Evolutionary conservation across 2,797 vertebrate species (phyloP).

Genomic region (Percopsis omiscomaycus): DNA sequence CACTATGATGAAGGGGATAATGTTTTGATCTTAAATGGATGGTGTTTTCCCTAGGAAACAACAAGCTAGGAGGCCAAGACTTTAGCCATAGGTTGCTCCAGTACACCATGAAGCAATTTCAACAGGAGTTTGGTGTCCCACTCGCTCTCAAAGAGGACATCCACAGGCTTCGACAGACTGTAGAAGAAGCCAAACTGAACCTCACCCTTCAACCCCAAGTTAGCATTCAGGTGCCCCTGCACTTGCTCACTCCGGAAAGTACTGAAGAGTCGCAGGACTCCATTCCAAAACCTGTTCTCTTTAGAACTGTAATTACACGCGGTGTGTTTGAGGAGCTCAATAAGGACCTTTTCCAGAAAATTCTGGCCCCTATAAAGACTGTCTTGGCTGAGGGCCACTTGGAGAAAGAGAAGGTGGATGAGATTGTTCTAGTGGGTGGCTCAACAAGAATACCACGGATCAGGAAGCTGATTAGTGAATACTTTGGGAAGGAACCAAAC

Average conservation of each 20-base stretch:
- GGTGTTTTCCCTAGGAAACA: slow-evolving; percentile 77
- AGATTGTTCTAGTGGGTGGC: slow-evolving; percentile 94
- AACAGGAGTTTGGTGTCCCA: slow-evolving; percentile 76
- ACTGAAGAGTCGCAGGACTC: slow-evolving; percentile 32
- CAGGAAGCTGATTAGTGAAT: slow-evolving; percentile 87
- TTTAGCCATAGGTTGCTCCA: slow-evolving; percentile 94
- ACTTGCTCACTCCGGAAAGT: slow-evolving; percentile 61
- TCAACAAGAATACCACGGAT: slow-evolving; percentile 95
- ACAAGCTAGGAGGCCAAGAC: slow-evolving; percentile 96
- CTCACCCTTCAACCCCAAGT: slow-evolving; percentile 82
- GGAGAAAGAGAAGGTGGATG: slow-evolving; percentile 87
- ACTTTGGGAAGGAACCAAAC: slow-evolving; percentile 94
- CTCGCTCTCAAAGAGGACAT: slow-evolving; percentile 89
- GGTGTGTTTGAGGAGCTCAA: slow-evolving; percentile 90
- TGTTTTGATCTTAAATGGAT: not conserved
- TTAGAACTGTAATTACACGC: slow-evolving; percentile 81
- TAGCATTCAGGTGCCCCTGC: slow-evolving; percentile 76
- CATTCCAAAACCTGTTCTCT: slow-evolving; percentile 65
- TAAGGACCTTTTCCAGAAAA: slow-evolving; percentile 93
- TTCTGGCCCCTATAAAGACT: slow-evolving; percentile 86
- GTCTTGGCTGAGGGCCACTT: slow-evolving; percentile 89
- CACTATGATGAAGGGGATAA: not conserved
- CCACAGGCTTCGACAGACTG: slow-evolving; percentile 87
- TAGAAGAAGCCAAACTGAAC: slow-evolving; percentile 92
- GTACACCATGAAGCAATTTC: slow-evolving; percentile 80